phyloP scores from a whole-genome alignment of 2,888 invertebrate species.

The Pomacea canaliculata region DNA sequence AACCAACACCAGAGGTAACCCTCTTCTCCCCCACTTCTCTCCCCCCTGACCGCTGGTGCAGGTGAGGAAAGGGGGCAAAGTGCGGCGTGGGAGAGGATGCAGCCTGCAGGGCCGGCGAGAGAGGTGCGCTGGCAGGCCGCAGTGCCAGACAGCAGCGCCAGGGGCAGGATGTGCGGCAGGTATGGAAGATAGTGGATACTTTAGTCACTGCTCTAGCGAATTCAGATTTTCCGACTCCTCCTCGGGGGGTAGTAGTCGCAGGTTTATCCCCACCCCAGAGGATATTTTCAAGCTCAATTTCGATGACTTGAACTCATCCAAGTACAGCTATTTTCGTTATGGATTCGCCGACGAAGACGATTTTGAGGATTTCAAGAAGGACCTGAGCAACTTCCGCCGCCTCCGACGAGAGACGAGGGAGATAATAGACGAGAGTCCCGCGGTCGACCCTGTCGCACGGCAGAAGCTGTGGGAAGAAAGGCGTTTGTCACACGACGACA shows the following conservation, averaged over 20 bases:
- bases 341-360: slow-evolving; percentile 58
- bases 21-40: no score
- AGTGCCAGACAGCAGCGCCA: not conserved
- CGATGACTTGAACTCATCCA: slow-evolving; percentile 42
- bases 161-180: slow-evolving; percentile 4
- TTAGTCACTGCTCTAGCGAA: slow-evolving; percentile 27
- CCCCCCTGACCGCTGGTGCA: no score
- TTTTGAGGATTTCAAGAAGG: slow-evolving; percentile 62
- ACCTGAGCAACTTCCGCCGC: slow-evolving; percentile 48
- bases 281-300: slow-evolving; percentile 42
- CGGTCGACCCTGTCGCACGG: not conserved
- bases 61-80: no score
- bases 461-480: not conserved
- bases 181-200: slow-evolving; percentile 43
- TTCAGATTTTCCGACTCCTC: slow-evolving; percentile 21
- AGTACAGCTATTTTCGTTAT: slow-evolving; percentile 48
- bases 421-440: no score
- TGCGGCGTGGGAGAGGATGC: no score
- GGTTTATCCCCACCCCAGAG: slow-evolving; percentile 14
- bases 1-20: no score
- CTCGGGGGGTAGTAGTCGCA: slow-evolving; percentile 4
- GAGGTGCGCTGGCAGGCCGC: not conserved
- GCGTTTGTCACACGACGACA: not conserved
- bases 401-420: slow-evolving; percentile 29
- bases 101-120: not conserved